phyloP scores from a whole-genome alignment of 2,113 vertebrate genomes.

The Mola mola region DNA sequence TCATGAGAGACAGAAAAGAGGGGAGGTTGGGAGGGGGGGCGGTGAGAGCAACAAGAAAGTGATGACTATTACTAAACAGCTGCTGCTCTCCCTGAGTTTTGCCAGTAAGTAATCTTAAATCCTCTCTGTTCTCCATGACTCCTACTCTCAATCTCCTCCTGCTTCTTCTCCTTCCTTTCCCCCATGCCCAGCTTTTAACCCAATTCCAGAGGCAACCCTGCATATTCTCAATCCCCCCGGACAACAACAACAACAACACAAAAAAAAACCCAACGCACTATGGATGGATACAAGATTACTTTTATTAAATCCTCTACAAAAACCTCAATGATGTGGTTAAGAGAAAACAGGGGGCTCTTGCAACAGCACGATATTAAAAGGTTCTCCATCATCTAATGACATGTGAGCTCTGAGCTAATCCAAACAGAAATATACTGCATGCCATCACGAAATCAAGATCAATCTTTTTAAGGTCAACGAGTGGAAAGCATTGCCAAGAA shows the following conservation, averaged over 20 bases:
- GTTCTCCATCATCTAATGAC: too few relatives aligned
- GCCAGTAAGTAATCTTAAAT: conserved; percentile 63
- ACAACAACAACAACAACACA: too few relatives aligned
- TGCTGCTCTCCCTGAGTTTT: conserved; percentile 60
- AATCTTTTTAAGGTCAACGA: too few relatives aligned
- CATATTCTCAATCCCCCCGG: conserved; percentile 31
- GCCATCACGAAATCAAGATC: too few relatives aligned
- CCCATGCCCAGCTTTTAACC: conserved; percentile 44
- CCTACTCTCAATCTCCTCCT: conserved; percentile 33
- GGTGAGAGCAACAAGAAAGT: conserved; percentile 2
- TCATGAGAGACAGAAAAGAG: conserved; percentile 33
- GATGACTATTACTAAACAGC: conserved; percentile 70
- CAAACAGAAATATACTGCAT: too few relatives aligned
- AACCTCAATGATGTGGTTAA: too few relatives aligned
- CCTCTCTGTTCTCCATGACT: too few relatives aligned
- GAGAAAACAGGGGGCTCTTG: too few relatives aligned
- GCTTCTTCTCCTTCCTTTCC: neutral
- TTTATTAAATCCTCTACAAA: conserved; percentile 3
- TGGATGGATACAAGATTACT: neutral
- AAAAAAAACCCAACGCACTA: conserved; percentile 14
- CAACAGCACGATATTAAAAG: too few relatives aligned
- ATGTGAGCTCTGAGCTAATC: too few relatives aligned
- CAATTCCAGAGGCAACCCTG: conserved; percentile 25
- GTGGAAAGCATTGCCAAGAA: too few relatives aligned
- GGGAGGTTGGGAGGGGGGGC: neutral